Evolutionary conservation across 2,797 vertebrate species (phyloP).

Genomic region (Clarias platycephalus): DNA sequence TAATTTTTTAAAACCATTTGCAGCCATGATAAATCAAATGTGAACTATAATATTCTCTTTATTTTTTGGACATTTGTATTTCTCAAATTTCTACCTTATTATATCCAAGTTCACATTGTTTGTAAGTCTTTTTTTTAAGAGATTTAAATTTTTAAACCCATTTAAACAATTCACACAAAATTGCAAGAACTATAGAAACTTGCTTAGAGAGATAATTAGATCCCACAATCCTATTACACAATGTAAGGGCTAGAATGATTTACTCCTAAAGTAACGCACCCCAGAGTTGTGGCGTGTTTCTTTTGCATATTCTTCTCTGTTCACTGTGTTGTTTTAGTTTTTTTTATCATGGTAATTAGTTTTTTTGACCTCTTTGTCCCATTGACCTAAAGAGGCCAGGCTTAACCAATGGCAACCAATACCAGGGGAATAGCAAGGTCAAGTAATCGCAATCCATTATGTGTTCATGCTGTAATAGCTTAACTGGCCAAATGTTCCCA

Average conservation of each 20-base stretch:
- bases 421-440: conserved; percentile 37
- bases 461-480: conserved; percentile 9
- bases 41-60: background rate
- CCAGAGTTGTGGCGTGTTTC: background rate
- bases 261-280: background rate
- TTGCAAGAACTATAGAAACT: background rate
- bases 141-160: background rate
- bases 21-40: background rate
- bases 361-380: conserved; percentile 28
- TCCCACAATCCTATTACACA: conserved; percentile 42
- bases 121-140: background rate
- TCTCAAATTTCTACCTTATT: background rate
- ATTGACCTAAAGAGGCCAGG: conserved; percentile 22
- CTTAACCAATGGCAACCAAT: conserved; percentile 26
- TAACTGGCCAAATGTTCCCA: conserved; percentile 14
- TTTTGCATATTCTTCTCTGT: background rate
- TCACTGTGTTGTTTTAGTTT: background rate
- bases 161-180: background rate
- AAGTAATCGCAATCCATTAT: conserved; percentile 46
- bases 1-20: background rate
- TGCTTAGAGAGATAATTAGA: conserved; percentile 19
- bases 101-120: background rate
- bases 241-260: conserved; percentile 16
- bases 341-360: conserved; percentile 21
- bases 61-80: background rate